A percentile compares a stretch with the other conserved stretches of the same genome.
Evolutionary conservation across 2,888 invertebrate species (phyloP).

Genomic region (Neocrepidodera transversa): DNA sequence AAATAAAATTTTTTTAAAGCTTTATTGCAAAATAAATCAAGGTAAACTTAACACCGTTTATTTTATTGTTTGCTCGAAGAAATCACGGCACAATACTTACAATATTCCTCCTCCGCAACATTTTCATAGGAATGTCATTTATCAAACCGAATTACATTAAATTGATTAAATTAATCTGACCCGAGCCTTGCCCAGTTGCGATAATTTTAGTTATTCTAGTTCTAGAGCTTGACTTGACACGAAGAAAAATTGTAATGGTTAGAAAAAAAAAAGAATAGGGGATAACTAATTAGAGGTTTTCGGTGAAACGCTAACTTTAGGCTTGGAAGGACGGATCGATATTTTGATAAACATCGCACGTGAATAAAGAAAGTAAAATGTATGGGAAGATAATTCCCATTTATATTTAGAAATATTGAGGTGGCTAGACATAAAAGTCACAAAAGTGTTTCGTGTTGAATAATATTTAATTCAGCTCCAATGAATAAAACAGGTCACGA

Average conservation of each 20-base stretch:
- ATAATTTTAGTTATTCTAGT: constrained; percentile 7
- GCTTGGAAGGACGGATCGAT: neutral
- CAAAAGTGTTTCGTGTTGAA: no score
- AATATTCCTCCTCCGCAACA: constrained; percentile 12
- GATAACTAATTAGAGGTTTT: neutral
- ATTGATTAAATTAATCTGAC: constrained; percentile 16
- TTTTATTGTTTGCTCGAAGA: neutral
- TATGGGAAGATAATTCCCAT: neutral
- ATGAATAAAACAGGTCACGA: no score
- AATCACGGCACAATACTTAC: neutral
- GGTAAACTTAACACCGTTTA: neutral
- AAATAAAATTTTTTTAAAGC: neutral
- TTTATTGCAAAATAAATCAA: constrained; percentile 2
- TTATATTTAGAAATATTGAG: no score
- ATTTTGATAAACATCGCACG: neutral
- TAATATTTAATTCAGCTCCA: no score
- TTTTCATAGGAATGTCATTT: constrained; percentile 16
- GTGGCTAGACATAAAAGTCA: no score
- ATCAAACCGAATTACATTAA: constrained; percentile 9
- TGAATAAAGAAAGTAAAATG: neutral
- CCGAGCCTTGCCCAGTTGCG: constrained; percentile 4
- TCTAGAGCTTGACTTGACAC: neutral
- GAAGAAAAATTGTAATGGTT: neutral
- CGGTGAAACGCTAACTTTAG: neutral
- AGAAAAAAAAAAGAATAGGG: neutral